Conservation (phyloP, 2,113 vertebrate species). For the Polypterus senegalus region DNA sequence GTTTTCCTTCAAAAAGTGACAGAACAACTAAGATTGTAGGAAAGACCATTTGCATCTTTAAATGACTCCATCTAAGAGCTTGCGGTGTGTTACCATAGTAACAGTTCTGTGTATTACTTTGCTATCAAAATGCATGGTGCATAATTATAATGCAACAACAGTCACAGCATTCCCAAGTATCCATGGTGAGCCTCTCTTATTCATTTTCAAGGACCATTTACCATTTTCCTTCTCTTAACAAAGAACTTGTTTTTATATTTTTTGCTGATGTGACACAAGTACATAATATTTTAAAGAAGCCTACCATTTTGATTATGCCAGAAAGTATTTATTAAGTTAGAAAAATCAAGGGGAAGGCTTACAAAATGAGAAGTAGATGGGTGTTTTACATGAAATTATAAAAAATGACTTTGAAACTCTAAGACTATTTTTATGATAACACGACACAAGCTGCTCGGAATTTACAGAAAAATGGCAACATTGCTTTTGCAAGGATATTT, state of each 20-base stretch:
- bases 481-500: no score
- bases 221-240: constrained; percentile 8
- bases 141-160: constrained; percentile 21
- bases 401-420: no score
- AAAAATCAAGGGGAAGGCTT: no score
- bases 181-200: constrained; percentile 10
- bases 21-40: not conserved
- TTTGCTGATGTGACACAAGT: constrained; percentile 6
- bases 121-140: constrained; percentile 20
- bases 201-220: constrained; percentile 13
- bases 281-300: no score
- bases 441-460: no score
- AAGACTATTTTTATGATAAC: no score
- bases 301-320: no score
- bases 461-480: no score
- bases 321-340: no score
- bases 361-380: no score
- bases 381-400: no score
- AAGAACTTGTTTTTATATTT: constrained; percentile 1
- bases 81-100: constrained; percentile 27
- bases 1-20: no score
- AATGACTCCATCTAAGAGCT: constrained; percentile 8
- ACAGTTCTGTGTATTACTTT: constrained; percentile 18
- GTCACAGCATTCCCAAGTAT: constrained; percentile 11
- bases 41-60: constrained; percentile 24